Evolutionary conservation across 2,888 invertebrate genomes (phyloP), one percentile per base, ranked within the genome.

Genomic region (Brachylomia viminalis): DNA sequence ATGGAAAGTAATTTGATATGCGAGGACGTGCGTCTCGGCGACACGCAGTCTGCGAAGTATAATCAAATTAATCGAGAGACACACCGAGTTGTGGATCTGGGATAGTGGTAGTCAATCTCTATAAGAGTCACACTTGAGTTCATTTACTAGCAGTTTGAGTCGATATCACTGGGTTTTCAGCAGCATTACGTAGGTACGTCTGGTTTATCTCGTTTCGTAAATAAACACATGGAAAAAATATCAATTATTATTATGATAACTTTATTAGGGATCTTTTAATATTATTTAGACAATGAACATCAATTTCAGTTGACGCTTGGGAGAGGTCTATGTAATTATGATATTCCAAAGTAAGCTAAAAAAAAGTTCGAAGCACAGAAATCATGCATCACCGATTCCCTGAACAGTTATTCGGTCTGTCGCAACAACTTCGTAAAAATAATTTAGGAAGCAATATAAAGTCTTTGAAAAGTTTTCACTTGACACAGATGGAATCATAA

Each of bases 1-100:
- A 75, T 52, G 68, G 42, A 70, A 64, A 61, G 84, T 83, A 84
- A 83, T 84, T 83, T 75, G 81, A 83, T 84, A 84, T 67, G 66
- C 70, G 59, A 84, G 84, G 78, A 71, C 83, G 77, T 42, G 71
- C 67, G 75, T 69, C 75, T 54, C 70, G 30, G 67, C 72, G 83
- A 47, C 85, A 81, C 74, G 74, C 81, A 72, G 83, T 84, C 83
- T 84, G 65, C 64, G 33, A 23, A 65, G 68, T 75, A 38, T 74
- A 77, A 84, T 80, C 65, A 52, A 77, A 80, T 84, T 80, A 83
- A 72, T 74, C n/a, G 49, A 1, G 49, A 1, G 42, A 71, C 64
- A 68, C 42, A 72, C 56, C 11, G 58, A 58, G 13, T 54, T 47
- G 20, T 68, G 27, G n/a, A 33, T 23, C 47, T 3, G n/a, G 17